A percentile compares a stretch with the other conserved stretches of the same genome.
Evolutionary conservation across 2,113 vertebrate genomes (phyloP).

Genomic region (Scopus umbretta): DNA sequence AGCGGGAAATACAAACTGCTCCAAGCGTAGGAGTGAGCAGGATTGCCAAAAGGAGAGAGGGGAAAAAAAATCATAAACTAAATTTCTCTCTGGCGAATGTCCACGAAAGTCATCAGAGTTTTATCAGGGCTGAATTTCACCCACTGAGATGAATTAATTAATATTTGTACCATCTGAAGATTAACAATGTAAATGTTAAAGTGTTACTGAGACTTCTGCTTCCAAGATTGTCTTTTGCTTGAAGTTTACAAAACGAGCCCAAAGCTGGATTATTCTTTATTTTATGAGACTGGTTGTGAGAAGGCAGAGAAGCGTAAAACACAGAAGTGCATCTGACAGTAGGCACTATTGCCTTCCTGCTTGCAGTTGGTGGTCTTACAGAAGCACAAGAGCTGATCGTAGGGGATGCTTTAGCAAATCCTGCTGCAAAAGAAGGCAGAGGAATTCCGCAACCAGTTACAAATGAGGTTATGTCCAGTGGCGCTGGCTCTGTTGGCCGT

Average conservation of each 20-base stretch:
- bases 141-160: background rate
- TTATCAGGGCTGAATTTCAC: background rate
- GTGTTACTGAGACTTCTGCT: background rate
- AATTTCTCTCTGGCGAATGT: background rate
- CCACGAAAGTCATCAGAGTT: background rate
- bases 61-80: background rate
- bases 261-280: background rate
- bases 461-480: fast-evolving
- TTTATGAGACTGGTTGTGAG: background rate
- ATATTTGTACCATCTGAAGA: background rate
- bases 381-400: background rate
- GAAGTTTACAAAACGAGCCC: background rate
- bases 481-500: background rate
- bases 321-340: background rate
- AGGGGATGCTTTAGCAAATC: background rate
- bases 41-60: background rate
- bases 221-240: background rate
- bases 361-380: background rate
- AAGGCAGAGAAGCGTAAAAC: background rate
- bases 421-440: background rate
- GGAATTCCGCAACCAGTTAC: background rate
- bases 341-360: background rate
- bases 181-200: background rate
- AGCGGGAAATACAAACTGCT: background rate
- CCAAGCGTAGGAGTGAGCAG: background rate